Base-by-base conservation (phyloP, 1,140 invertebrate genomes). In the Bombus cullumanus region DNA sequence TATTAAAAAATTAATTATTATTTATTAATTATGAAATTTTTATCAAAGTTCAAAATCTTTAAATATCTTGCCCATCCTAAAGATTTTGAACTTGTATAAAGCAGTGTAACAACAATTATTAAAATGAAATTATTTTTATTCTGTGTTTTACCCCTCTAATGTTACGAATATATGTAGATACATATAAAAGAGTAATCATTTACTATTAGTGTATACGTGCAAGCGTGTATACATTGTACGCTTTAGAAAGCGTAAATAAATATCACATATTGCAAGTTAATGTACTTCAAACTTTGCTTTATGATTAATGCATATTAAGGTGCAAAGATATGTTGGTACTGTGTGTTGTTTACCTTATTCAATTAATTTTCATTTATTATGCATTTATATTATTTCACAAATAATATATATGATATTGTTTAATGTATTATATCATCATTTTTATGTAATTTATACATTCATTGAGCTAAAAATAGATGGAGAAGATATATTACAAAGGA, bases 1-100 rank as follows among this genome's bases (percentile, higher is more conserved):
- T 96, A 92, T 89, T 96, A 84, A 96, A 96, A 93, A 95, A 96
- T 92, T 96, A 95, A 93, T 77, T 64, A 41, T 74, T 76, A 86
- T 86, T 74, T 72, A 43, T 47, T 41, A 77, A 85, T 80, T 87
- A 77, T 77, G 79, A 39, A 72, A 82, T 81, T 80, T 73, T 73
- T 73, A 78, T 41, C 57, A 22, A 76, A 75, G 18, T 79, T 85
- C 37, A 34, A 83, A 75, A 80, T 86, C 28, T 12, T 59, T 43
- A 57, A 68, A 74, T 68, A 37, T 71, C 37, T 25, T 37, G 18
- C 59, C 22, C 25, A 79, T 79, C 57, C 31, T 83, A 64, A 3
- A 74, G 69, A 84, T 85, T 79, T 74, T 59, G 39, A 83, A 68
- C 66, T 80, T 66, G 64, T n/a, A 83, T 75, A 25, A 82, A 89